phyloP scores from a whole-genome alignment of 2,113 vertebrate species.

The Orycteropus afer region DNA sequence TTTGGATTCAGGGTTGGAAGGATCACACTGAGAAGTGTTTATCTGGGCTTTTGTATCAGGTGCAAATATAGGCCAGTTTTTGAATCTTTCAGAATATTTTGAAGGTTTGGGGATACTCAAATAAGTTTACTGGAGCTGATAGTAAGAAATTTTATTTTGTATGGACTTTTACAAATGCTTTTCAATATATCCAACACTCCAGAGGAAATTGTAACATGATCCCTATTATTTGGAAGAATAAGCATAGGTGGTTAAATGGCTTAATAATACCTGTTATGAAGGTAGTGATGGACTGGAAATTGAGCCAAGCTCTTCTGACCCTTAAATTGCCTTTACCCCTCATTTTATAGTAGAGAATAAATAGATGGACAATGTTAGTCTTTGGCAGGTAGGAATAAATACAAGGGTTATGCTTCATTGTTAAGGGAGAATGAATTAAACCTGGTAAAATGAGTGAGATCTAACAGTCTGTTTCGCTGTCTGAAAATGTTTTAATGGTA shows the following conservation, averaged over 20 bases:
- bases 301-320: background rate
- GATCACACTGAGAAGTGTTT: background rate
- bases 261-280: background rate
- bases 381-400: background rate
- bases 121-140: background rate
- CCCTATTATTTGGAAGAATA: background rate
- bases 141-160: background rate
- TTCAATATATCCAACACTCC: background rate
- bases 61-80: constrained; percentile 14
- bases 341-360: background rate
- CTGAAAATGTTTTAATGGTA: constrained; percentile 11
- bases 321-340: background rate
- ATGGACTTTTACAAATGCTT: constrained; percentile 16
- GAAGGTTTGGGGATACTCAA: constrained; percentile 19
- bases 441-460: background rate
- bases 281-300: background rate
- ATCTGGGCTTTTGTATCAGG: background rate
- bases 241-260: background rate
- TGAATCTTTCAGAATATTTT: background rate
- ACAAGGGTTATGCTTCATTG: background rate
- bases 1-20: constrained; percentile 39
- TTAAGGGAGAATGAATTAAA: constrained; percentile 10
- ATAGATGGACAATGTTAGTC: background rate
- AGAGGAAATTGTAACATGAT: background rate
- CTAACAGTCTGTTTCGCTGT: background rate